Conservation (phyloP, 2,113 vertebrate genomes). For the Nestor notabilis region DNA sequence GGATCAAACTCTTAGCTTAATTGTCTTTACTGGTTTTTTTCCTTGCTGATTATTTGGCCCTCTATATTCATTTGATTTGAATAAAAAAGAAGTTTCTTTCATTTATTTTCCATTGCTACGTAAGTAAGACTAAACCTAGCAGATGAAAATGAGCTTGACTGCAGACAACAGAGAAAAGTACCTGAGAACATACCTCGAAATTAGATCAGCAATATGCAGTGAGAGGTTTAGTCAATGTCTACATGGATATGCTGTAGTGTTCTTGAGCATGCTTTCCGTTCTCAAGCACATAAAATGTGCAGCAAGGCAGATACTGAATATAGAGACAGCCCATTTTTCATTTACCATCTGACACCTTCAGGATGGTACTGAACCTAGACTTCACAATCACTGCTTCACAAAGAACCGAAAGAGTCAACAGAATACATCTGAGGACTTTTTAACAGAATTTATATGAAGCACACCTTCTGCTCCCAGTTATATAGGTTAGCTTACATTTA, state of each 20-base stretch:
- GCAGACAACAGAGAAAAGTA: not conserved
- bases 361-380: not conserved
- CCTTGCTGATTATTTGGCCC: constrained; percentile 4
- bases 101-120: not conserved
- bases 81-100: not conserved
- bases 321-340: not conserved
- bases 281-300: not conserved
- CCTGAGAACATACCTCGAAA: not conserved
- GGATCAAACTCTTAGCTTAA: not conserved
- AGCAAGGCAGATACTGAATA: not conserved
- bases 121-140: not conserved
- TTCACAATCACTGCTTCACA: not conserved
- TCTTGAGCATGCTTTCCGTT: not conserved
- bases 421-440: not conserved
- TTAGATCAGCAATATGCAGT: not conserved
- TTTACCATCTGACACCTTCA: not conserved
- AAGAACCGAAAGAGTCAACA: not conserved
- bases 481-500: not conserved
- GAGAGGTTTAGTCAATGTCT: not conserved
- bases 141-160: not conserved
- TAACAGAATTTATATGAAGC: not conserved
- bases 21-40: not conserved
- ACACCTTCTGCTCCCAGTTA: not conserved
- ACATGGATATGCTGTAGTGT: too few relatives aligned
- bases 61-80: not conserved